Base-by-base conservation (phyloP, 2,888 invertebrate genomes). In the Nymphalis urticae region DNA sequence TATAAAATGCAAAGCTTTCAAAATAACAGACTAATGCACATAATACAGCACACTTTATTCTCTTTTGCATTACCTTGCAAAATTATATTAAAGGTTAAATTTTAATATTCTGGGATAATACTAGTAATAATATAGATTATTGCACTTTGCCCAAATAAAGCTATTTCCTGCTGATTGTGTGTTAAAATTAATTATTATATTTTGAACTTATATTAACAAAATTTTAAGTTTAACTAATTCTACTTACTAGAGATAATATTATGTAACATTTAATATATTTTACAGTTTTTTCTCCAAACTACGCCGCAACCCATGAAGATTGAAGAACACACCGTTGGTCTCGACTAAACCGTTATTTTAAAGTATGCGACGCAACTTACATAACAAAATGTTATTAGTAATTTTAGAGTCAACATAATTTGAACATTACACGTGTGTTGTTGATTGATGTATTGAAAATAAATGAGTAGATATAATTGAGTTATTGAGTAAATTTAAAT, bases 201-300 rank as follows among this genome's bases (percentile, higher is more conserved):
- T 36, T 16, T 54, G 16, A 1, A 56, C 32, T 56, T 56, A 1
- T n/a, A 17, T 32, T 16, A 56, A 32, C 17, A 56, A 24, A 54
- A n/a, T n/a, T 32, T 13, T 56, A n/a, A 56, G 2, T 56, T 56
- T 13, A 32, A 1, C 2, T 27, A n/a, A 56, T 6, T 32, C 32
- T 24, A 32, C 1, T 17, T 53, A 21, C 6, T 21, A 53, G 7
- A 17, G 7, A 24, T 16, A 27, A 53, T 21, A 1, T 6, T 13
- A 24, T 27, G 7, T 53, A 53, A 24, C 27, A 24, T 16, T 53
- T 27, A 27, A 27, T 62, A 73, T 77, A 72, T 67, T 71, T 76
- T 85, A 73, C 91, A 92, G 92, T 76, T 90, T 92, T 82, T 91
- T 92, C 87, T 85, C 90, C 75, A 92, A 90, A 81, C 81, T 92